Evolutionary conservation across 2,888 invertebrate species (phyloP), one percentile per base, ranked within the genome.

Genomic region (Auanema sp.): DNA sequence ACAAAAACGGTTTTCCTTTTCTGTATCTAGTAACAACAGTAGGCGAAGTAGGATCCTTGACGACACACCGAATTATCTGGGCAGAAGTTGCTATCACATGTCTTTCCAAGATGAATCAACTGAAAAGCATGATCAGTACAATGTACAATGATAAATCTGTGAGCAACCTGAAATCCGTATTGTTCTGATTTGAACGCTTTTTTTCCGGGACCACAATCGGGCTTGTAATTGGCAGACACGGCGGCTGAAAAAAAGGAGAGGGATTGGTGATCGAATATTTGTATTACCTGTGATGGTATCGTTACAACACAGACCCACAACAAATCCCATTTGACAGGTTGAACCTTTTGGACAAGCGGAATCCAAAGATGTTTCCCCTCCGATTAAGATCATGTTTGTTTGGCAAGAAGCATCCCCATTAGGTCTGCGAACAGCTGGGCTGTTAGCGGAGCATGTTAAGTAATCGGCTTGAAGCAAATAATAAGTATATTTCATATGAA

Each of bases 51-150:
- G 18, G 55, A 67, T 24, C 69, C 71, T 50, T 66, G 49, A 11
- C 61, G 41, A 57, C 73, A 73, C 6, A 49, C 47, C 14, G 70
- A 44, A 1, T 54, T 63, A 10, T 51, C 25, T 44, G 73, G 73
- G 52, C 73, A 73, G 61, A 65, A 66, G 10, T 69, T 63, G 40
- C 66, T 60, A 8, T 60, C 53, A 58, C 73, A 73, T 1, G 60
- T 57, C 53, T 73, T 69, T 42, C 69, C 69, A 41, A 67, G 60
- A 16, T 60, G 55, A 41, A 67, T 66, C 51, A 58, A 21, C 57
- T 61, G 18, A 12, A 55, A 47, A 47, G 21, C 3, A 55, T 40
- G 16, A 41, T 23, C 11, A 12, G 14, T 40, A 8, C 6, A 6
- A 55, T 24, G 8, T 52, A 47, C 4, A 33, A 33, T n/a, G 16